These are phyloP conservation scores for Circaetus cinerascens DNA, from an alignment of 2,113 vertebrate genomes.

Conservation along the genomic window DNA sequence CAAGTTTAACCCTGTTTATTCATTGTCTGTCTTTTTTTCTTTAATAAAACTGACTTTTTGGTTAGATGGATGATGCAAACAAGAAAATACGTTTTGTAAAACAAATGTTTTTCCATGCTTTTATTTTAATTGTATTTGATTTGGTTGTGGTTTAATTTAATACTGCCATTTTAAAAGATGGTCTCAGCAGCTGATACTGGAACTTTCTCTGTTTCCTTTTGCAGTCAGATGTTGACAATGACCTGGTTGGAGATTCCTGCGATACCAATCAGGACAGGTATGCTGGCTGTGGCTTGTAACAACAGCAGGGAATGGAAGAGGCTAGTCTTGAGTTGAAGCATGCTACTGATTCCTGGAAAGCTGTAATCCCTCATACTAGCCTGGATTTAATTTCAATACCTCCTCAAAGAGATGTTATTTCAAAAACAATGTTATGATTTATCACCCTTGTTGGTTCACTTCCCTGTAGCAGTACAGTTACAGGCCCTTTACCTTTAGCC, in stretches of 20 bases:
- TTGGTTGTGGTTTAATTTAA: neutral
- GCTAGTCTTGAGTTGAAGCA: neutral
- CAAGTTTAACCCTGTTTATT: neutral
- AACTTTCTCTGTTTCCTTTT: constrained; percentile 49
- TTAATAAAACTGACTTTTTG: neutral
- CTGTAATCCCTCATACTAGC: neutral
- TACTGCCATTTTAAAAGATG: neutral
- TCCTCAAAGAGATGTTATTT: neutral
- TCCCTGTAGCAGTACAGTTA: neutral
- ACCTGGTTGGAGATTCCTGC: constrained; percentile 94
- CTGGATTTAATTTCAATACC: neutral
- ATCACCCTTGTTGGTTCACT: neutral
- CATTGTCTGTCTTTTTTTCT: neutral
- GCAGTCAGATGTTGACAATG: constrained; percentile 92
- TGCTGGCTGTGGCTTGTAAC: neutral
- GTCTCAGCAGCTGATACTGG: neutral
- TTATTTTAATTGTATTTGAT: neutral
- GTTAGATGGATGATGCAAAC: neutral
- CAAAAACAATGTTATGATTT: neutral
- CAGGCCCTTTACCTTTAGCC: fast-evolving
- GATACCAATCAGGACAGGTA: constrained; percentile 99
- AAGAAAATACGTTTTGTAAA: neutral
- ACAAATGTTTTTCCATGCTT: neutral
- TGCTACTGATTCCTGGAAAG: neutral
- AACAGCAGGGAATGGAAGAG: neutral